Evolutionary conservation across 92 coral and sea anemone genomes (phyloP), one percentile per base, ranked within the genome.

Genomic region (Bergia sp.): DNA sequence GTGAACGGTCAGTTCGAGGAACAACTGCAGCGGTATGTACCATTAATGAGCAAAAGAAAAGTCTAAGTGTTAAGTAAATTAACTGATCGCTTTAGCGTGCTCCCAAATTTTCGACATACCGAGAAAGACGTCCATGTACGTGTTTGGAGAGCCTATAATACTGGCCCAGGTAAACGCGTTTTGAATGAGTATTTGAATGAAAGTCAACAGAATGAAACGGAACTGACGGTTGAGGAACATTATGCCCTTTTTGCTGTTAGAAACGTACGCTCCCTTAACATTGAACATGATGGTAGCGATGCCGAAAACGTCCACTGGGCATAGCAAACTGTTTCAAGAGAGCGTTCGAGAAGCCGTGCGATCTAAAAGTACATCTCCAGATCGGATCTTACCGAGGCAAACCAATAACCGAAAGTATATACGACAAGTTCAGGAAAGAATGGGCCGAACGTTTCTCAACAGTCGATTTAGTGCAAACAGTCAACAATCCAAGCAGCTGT

Each of bases 401-500:
- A 1, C 67, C 82, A n/a, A 41, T 43, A 37, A 49, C 66, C n/a
- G 86, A 90, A 81, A 90, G 90, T 40, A 37, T 72, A 20, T 74
- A 90, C 67, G 85, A 82, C 77, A 81, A 65, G 76, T 21, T 88
- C 21, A 29, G 87, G 90, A 90, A 58, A 80, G 90, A 80, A 49
- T 90, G 91, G 93, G 89, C 86, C 36, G 76, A 76, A 74, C 86
- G 88, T 47, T 91, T 88, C 18, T 82, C 89, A 40, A 43, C 93
- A 29, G 91, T 82, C 1, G 86, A 91, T 43, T 53, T 37, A 37
- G 82, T 49, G 40, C 23, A 41, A n/a, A 80, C 7, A 65, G 41
- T 79, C 13, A 81, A 23, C 39, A 57, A 49, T 36, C 23, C 76
- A 37, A n/a, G 47, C 10, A 44, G 2, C n/a, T n/a, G n/a, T n/a